Base-by-base conservation (phyloP, 2,113 vertebrate genomes). In the Rhabdornis inornatus region DNA sequence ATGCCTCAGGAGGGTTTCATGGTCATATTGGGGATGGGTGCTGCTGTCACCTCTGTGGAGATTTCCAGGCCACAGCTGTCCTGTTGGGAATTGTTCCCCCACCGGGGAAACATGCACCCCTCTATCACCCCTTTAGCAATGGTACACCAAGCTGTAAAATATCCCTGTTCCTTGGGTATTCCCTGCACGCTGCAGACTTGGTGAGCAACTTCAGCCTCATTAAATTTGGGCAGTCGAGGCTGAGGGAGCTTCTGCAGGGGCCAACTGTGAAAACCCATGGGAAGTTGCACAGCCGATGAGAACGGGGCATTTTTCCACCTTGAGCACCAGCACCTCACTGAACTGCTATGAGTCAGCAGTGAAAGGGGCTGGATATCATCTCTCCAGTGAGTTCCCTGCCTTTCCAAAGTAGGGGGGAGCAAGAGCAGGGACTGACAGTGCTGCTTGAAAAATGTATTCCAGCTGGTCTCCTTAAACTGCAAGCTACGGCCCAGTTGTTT, bases 291-390 rank as follows among this genome's bases (percentile, higher is more conserved):
- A 60, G 57, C 3, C 1, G 12, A 79, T 21, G 37, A 40, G 42
- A 84, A 63, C 0, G 4, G 75, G 66, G 10, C 59, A 47, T 72
- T 87, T 72, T 72, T 33, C 37, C 39, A 76, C 33, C 30, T 18
- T 5, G 1, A 79, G 40, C 0, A 0, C 42, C 2, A 0, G 50
- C 71, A 87, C 52, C 72, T 87, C 1, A 0, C 35, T 0, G 7
- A 76, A 37, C 14, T 71, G 56, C 53, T 31, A 13, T 14, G 81
- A 75, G 59, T 85, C 84, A 92, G 66, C 75, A 92, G 65, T 0
- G 0, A 44, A 74, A 85, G 45, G 33, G 63, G 66, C 21, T 45
- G 40, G 40, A 35, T 61, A 81, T 55, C 66, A 69, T 30, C 0
- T 1, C n/a, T 25, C 28, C 44, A 50, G 35, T 0, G 5, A 79